phyloP scores from a whole-genome alignment of 2,797 vertebrate species.

The Phoxinus dragarum region DNA sequence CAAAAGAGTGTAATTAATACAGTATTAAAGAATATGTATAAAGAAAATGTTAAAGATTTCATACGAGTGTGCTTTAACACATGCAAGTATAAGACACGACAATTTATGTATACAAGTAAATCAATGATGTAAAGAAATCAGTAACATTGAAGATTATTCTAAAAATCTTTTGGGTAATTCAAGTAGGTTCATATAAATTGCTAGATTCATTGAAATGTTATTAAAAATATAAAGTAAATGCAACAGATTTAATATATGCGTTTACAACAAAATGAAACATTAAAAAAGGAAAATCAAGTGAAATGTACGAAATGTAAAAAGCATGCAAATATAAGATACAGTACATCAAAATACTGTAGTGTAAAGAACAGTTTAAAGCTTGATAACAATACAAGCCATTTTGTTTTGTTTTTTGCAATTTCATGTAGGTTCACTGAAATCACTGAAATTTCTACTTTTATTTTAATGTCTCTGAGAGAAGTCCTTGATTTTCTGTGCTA shows the following conservation, averaged over 20 bases:
- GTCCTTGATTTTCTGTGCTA: constrained; percentile 76
- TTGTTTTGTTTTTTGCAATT: not conserved
- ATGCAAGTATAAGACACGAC: not conserved
- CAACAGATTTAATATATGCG: not conserved
- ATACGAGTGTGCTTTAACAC: not conserved
- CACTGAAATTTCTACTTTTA: not conserved
- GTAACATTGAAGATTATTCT: not conserved
- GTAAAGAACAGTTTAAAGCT: not conserved
- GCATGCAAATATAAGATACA: not conserved
- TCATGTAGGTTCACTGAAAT: not conserved
- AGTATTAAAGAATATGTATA: not conserved
- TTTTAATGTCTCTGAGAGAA: constrained; percentile 63
- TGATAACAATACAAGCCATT: not conserved
- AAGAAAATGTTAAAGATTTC: not conserved
- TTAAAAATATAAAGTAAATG: not conserved
- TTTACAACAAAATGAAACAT: not conserved
- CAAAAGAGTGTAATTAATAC: not conserved
- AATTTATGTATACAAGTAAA: not conserved
- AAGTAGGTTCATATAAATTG: not conserved
- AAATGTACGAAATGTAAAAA: not conserved
- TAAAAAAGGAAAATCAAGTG: not conserved
- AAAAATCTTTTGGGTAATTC: not conserved
- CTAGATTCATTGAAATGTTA: not conserved
- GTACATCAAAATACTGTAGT: not conserved
- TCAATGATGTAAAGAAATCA: not conserved